Base-by-base conservation (phyloP, 37 sponge, comb jelly and placozoan species). In the Cliona cf. orientalis region DNA sequence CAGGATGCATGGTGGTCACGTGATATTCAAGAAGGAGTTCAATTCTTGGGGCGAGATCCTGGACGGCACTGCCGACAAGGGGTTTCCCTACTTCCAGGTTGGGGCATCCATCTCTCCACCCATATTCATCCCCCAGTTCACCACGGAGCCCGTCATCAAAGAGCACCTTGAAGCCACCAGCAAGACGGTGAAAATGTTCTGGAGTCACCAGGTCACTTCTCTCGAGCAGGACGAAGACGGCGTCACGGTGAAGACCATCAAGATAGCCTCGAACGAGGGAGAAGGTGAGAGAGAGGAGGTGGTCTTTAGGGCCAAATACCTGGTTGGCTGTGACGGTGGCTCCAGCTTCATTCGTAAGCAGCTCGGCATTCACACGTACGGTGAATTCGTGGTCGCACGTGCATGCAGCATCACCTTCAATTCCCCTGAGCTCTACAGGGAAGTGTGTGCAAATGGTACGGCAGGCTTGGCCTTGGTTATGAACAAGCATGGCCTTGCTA, bases 241-340 rank as follows among this genome's bases (percentile, higher is more conserved):
- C 28, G 86, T 85, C 34, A 74, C 70, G 1, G 49, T 84, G 9
- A 62, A 63, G 41, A 66, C 71, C 7, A 39, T 26, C 46, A 29
- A 25, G 5, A 41, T 49, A 5, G 44, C 28, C 25, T n/a, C n/a
- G n/a, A n/a, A n/a, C n/a, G 78, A 66, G 3, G 72, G 31, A 2
- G 79, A 45, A 12, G 60, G 23, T 11, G 75, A 40, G 2, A 21
- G 31, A 19, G 34, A 46, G 32, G 81, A 80, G 69, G 70, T 81
- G 49, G 62, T 65, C 28, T 38, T 91, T 46, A 77, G 22, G 37
- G 92, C 80, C 28, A 42, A 64, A 25, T 91, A 79, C 43, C 33
- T 82, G 31, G 80, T 91, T 28, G 92, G 75, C 28, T 87, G 88
- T 68, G 92, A 91, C 67, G 92, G 92, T 44, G 90, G 87, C 5